Evolutionary conservation across 2,888 invertebrate genomes (phyloP).

Genomic region (Drosophila crucigera): DNA sequence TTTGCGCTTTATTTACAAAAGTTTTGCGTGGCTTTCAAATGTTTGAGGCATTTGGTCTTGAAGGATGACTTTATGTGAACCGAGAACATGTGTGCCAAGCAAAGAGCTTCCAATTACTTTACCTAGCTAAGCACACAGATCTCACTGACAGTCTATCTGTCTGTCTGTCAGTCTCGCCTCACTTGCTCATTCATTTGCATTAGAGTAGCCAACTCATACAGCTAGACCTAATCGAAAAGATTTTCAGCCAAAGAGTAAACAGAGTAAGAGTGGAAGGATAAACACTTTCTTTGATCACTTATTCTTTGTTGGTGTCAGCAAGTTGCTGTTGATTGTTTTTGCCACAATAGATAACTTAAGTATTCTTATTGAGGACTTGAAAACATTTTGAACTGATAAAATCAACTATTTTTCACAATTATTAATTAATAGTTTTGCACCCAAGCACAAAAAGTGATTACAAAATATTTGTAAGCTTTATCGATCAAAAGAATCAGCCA

Average conservation of each 20-base stretch:
- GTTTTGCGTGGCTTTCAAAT: constrained; percentile 40
- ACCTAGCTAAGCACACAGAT: constrained; percentile 5
- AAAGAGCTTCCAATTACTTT: constrained; percentile 30
- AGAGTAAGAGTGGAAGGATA: not conserved
- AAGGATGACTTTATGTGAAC: constrained; percentile 2
- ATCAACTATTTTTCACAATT: not conserved
- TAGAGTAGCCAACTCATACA: not conserved
- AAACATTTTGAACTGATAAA: too few relatives aligned
- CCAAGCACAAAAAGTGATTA: not conserved
- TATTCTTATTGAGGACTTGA: not conserved
- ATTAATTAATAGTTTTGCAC: not conserved
- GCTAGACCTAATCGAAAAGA: not conserved
- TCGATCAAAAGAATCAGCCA: too few relatives aligned
- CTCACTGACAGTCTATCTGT: not conserved
- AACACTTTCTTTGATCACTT: not conserved
- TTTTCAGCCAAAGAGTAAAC: not conserved
- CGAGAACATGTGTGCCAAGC: constrained; percentile 18
- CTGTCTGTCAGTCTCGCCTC: not conserved
- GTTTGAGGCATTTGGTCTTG: constrained; percentile 23
- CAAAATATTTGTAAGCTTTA: not conserved
- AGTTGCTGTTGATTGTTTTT: not conserved
- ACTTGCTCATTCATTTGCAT: constrained; percentile 7
- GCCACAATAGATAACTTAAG: not conserved
- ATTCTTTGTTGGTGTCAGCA: not conserved
- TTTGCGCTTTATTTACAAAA: constrained; percentile 37